Evolutionary conservation across 2,888 invertebrate genomes (phyloP), one percentile per base, ranked within the genome.

Genomic region (Trichopoda pennipes): DNA sequence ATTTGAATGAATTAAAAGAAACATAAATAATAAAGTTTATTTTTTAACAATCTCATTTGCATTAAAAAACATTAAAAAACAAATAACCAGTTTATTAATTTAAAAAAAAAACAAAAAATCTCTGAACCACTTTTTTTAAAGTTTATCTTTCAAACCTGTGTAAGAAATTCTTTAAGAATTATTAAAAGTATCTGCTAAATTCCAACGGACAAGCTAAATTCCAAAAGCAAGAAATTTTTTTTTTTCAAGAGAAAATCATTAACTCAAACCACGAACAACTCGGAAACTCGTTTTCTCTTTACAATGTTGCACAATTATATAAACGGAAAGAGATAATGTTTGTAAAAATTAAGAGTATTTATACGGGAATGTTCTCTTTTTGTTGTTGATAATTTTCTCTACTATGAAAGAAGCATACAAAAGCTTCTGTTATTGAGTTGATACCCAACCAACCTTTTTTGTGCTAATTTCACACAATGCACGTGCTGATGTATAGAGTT

Each of bases 371-470:
- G 19, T 44, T 55, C 66, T 68, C 66, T 68, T 53, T 23, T 17
- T n/a, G 38, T n/a, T 38, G 38, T 38, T n/a, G 4, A 9, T 12
- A 8, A 6, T 21, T 42, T 23, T n/a, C n/a, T n/a, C 10, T 23
- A 12, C 53, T 53, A 17, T 32, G 10, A 64, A 64, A 35, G 35
- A 66, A 42, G 53, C 66, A 28, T 44, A n/a, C n/a, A 56, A 68
- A 68, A 68, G 68, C 68, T 68, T 55, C 44, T 55, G 32, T 53
- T 68, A 16, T 42, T 17, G 28, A 68, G 32, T 32, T 28, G 28
- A 12, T 68, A 32, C 55, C 68, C 68, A 68, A 23, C 3, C 1
- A 68, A 56, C 68, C 17, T 28, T 28, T 28, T 28, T 28, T 28
- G 1, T 28, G 28, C 28, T 28, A 28, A 28, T 28, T 28, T 28